Evolutionary conservation across 2,888 invertebrate species (phyloP), one percentile per base, ranked within the genome.

Genomic region (Laspeyria flexula): DNA sequence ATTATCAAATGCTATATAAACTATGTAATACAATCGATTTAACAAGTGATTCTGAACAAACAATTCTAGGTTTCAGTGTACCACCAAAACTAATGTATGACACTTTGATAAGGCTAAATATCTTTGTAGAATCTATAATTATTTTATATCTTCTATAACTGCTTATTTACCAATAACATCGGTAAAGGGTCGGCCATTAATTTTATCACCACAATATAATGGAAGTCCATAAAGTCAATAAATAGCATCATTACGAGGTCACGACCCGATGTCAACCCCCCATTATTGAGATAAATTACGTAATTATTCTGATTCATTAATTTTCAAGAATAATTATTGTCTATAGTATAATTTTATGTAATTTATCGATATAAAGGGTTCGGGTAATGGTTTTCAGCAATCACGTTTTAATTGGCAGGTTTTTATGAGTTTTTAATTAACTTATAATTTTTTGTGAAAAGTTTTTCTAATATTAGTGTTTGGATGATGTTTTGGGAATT

Each of bases 241-340:
- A 50, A 52, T 52, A 13, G 41, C 50, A 13, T 43, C 37, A 39
- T 63, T 42, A 51, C 27, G 41, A 45, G 38, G 54, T 45, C 63
- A 42, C 13, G 15, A 33, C 6, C 18, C 34, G 10, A 18, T 34
- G 18, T 16, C 18, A 34, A 47, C 16, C 29, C 16, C 12, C 15
- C 10, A n/a, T 34, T 35, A 27, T 15, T 35, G 15, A 43, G 27
- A 43, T 9, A 23, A 35, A 27, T 34, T 34, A 15, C 15, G 31
- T 31, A 31, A 31, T 31, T 31, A 31, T 31, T 31, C 12, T 12
- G 31, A 31, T 13, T 31, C 31, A 31, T 31, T 31, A 12, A 18
- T 34, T 34, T 18, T 34, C 11, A 34, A 18, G 9, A 34, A 34
- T 18, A 5, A 34, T 31, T 31, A 31, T 13, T 31, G 12, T 31